Evolutionary conservation across 2,113 vertebrate genomes (phyloP), one percentile per base, ranked within the genome.

Genomic region (Panthera uncia): DNA sequence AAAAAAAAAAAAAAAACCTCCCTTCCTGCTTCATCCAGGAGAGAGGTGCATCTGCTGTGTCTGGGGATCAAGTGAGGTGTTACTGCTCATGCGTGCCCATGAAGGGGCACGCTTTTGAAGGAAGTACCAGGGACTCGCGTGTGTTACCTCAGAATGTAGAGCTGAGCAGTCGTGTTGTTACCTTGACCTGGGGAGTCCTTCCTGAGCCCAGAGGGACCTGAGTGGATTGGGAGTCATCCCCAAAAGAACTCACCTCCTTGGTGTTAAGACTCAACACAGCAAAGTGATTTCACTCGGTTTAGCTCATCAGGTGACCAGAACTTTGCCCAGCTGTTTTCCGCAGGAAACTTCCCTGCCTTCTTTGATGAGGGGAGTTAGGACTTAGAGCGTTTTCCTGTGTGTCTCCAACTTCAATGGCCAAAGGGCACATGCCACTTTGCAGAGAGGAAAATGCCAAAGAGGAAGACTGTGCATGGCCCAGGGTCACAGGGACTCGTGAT

Each of bases 41-140:
- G 31, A 0, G 4, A 27, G 27, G 18, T 2, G 13, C 41, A 0
- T 33, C 8, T 4, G 27, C 78, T 27, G 0, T n/a, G 1, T 82
- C 38, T 57, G 69, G 61, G 29, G 12, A 48, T 48, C 5, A 66
- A 52, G 5, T 25, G 52, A 65, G 55, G 4, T 29, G 27, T 83
- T 63, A 57, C 5, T 6, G 36, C 13, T 21, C 4, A 25, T 36
- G 7, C 3, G 21, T 25, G 33, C 8, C 65, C 7, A 6, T 16
- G 6, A 31, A 29, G 50, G 25, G 31, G 16, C 36, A 41, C 27
- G 55, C 36, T 41, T 1, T 31, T 12, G 25, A 78, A 71, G 66
- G 65, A 50, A 74, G 52, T 16, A 48, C 21, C 21, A 5, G 1
- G 15, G 29, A 4, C 12, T 36, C 14, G 1, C 0, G 5, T 74